Evolutionary conservation across 2,888 invertebrate species (phyloP), one percentile per base, ranked within the genome.

Genomic region (Lingula anatina): DNA sequence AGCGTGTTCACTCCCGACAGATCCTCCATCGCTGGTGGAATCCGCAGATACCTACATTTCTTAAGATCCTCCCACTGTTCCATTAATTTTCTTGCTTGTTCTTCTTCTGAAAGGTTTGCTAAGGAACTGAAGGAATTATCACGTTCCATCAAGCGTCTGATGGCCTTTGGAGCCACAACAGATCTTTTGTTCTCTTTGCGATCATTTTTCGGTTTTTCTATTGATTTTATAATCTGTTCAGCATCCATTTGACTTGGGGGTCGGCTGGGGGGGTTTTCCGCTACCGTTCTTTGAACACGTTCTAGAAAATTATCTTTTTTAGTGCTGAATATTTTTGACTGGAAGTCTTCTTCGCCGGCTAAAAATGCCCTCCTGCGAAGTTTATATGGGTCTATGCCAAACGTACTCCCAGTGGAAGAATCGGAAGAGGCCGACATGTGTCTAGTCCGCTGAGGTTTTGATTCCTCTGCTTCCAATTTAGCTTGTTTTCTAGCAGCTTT

Each of bases 1-100:
- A 70, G 46, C 4, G 70, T 70, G n/a, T 61, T 61, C 5, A 70
- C 63, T 0, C 68, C 70, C 0, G 70, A 64, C n/a, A 70, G 53
- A 44, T 71, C 70, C 2, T 67, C 44, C 35, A 56, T 55, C 0
- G 68, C 66, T 40, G 69, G 68, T 2, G 67, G 60, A 4, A 70
- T 51, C 3, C 70, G 43, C 25, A 71, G 52, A 55, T 70, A 71
- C 3, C 71, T 60, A 45, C 67, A 67, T 47, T 70, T 68, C 41
- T 65, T 68, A 58, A 71, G 56, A 40, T 68, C 68, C 47, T 65
- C 61, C 69, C 70, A 72, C 15, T 66, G 49, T 12, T 61, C 55
- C 25, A 55, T 46, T 5, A 64, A 50, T 25, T 57, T 51, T 28
- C 61, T 49, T 35, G 55, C 55, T 38, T 70, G 66, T 25, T 60